Evolutionary conservation across 2,113 vertebrate genomes (phyloP), one percentile per base, ranked within the genome.

Genomic region (Coptodon rendalli): DNA sequence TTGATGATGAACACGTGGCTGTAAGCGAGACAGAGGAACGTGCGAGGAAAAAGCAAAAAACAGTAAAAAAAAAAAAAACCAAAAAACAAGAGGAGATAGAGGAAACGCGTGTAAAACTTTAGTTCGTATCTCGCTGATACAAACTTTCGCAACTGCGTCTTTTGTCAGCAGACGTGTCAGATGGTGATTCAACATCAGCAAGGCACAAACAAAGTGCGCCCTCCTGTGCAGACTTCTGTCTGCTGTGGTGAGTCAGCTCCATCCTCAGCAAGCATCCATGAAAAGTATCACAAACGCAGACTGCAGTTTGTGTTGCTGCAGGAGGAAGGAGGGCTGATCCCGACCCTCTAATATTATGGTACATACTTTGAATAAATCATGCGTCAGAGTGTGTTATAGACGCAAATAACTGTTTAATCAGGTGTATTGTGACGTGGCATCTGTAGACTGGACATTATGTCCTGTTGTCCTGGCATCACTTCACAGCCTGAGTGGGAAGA

Each of bases 181-280:
- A 29, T 73, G 84, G 86, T 86, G 86, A 92, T 90, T 89, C 84
- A 86, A 71, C 84, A 19, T 80, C 68, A 81, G 82, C 45, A 66
- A 82, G 54, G 71, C 89, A 87, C 80, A 88, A 91, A 88, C 81
- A 86, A 81, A 81, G 24, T 5, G 34, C 19, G 71, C 53, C 81
- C 86, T 73, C 79, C 85, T 88, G 87, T 85, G 80, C 88, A 85
- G 82, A 90, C 86, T 78, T 85, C 61, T 89, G 90, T 91, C 84
- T 90, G 90, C 93, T 80, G 87, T 86, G 94, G 93, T 94, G 95
- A 95, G 94, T 95, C 95, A 95, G 92, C 93, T 88, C 80, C 31
- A 71, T 86, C 71, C 84, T 88, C 81, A 89, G 88, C 61, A 56
- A 80, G 81, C 83, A 48, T 59, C 85, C 76, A 45, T 54, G 81